Evolutionary conservation across 2,113 vertebrate genomes (phyloP), one percentile per base, ranked within the genome.

Genomic region (Microcebus jonahi): DNA sequence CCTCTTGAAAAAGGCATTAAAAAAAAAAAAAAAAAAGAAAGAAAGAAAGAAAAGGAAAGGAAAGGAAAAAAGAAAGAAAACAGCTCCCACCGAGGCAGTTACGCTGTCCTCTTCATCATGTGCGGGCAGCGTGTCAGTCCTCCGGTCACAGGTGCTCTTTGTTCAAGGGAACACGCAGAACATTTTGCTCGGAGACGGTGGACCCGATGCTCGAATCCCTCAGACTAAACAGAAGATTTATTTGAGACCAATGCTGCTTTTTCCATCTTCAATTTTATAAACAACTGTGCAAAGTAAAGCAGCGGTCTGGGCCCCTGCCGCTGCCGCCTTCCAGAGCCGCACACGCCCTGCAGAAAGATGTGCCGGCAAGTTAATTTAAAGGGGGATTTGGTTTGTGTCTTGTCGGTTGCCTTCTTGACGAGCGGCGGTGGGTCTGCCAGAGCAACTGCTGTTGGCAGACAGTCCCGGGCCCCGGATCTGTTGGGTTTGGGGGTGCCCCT

Each of bases 1-100:
- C 94, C 86, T 98, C 94, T 92, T 79, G 45, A 88, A 96, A 97
- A 97, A 98, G 50, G 17, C 68, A 36, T 83, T 97, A 7, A 39
- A 53, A 63, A 83, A 53, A 85, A 48, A 39, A 36, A 77, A 61
- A 75, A n/a, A n/a, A n/a, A n/a, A n/a, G 17, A 59, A 76, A 48
- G 8, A 5, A 34, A 29, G 9, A 31, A 23, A 6, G 5, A 25
- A 9, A 39, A 18, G 53, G 27, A 5, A 18, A 6, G 13, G 4
- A 29, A 25, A 34, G 25, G 20, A 15, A 10, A 23, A 68, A 68
- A 23, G 59, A 34, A 53, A 57, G 45, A 8, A 61, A 27, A 34
- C 20, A 45, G 31, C 67, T 59, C 5, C 23, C 18, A 10, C 42
- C 27, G 15, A 76, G 15, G 48, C 27, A 0, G 83, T 53, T 50